Evolutionary conservation across 2,888 invertebrate species (phyloP).

Genomic region (Chrysomela aeneicollis): DNA sequence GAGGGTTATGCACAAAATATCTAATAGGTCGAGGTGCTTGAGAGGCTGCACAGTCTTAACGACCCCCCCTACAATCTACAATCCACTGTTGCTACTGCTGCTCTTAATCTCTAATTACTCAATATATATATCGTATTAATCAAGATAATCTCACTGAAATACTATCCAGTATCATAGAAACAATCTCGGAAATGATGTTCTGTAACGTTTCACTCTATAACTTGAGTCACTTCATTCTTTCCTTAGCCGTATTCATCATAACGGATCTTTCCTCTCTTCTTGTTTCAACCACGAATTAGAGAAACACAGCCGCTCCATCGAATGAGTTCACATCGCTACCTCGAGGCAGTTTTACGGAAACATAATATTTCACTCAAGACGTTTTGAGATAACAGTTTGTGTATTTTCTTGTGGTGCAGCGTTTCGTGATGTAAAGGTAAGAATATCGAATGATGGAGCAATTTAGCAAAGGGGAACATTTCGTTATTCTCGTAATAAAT

Average conservation of each 20-base stretch:
- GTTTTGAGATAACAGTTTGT: slow-evolving; percentile 3
- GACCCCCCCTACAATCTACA: too few species aligned
- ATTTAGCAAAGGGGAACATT: not conserved
- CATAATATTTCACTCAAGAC: slow-evolving; percentile 5
- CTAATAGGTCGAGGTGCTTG: too few species aligned
- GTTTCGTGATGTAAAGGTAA: slow-evolving; percentile 1
- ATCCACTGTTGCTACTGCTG: too few species aligned
- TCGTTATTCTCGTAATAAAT: not conserved
- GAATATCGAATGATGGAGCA: slow-evolving; percentile 7
- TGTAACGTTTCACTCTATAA: too few species aligned
- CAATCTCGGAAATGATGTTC: too few species aligned
- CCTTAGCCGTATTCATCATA: not conserved
- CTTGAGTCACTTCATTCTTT: too few species aligned
- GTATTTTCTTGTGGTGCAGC: not conserved
- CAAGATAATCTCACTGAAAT: too few species aligned
- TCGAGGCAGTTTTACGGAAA: slow-evolving; percentile 2
- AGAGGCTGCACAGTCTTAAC: too few species aligned
- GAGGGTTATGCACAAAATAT: too few species aligned
- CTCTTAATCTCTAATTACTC: too few species aligned
- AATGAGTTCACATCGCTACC: not conserved
- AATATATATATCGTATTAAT: too few species aligned
- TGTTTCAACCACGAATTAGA: slow-evolving; percentile 20
- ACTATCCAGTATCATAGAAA: too few species aligned
- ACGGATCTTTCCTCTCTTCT: slow-evolving; percentile 4
- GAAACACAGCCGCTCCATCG: slow-evolving; percentile 4